Conservation (phyloP, 2,113 vertebrate species). For the Calyptomena viridis region DNA sequence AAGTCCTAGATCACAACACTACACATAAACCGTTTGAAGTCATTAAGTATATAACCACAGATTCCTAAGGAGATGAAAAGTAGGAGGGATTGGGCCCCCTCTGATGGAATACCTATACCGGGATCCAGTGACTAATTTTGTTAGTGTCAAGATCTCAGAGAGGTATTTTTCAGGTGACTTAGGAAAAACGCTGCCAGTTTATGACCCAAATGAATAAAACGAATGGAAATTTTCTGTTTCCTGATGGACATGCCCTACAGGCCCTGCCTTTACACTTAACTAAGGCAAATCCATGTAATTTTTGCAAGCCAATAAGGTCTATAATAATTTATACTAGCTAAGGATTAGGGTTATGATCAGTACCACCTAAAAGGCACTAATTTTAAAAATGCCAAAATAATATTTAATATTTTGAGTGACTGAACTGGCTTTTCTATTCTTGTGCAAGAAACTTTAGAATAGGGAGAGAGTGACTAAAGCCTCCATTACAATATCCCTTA, state of each 20-base stretch:
- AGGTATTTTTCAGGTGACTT: not conserved
- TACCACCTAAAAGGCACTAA: not conserved
- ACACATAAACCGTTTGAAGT: not conserved
- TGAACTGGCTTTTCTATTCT: not conserved
- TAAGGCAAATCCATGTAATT: not conserved
- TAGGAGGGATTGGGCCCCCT: not conserved
- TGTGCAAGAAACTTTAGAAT: not conserved
- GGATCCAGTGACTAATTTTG: not conserved
- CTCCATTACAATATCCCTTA: not conserved
- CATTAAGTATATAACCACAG: not conserved
- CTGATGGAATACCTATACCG: not conserved
- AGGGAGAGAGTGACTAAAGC: not conserved
- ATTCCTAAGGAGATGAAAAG: not conserved
- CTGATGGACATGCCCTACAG: not conserved
- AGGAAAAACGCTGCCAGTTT: not conserved
- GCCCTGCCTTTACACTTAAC: not conserved
- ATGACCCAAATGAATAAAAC: not conserved
- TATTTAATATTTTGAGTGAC: not conserved
- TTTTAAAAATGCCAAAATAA: not conserved
- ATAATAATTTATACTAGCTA: not conserved
- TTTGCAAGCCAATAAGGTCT: not conserved
- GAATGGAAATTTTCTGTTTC: not conserved
- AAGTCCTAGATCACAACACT: not conserved
- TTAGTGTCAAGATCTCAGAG: not conserved
- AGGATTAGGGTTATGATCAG: not conserved